Evolutionary conservation across 2,797 vertebrate species (phyloP), one percentile per base, ranked within the genome.

Genomic region (Malacoctenus gilli): DNA sequence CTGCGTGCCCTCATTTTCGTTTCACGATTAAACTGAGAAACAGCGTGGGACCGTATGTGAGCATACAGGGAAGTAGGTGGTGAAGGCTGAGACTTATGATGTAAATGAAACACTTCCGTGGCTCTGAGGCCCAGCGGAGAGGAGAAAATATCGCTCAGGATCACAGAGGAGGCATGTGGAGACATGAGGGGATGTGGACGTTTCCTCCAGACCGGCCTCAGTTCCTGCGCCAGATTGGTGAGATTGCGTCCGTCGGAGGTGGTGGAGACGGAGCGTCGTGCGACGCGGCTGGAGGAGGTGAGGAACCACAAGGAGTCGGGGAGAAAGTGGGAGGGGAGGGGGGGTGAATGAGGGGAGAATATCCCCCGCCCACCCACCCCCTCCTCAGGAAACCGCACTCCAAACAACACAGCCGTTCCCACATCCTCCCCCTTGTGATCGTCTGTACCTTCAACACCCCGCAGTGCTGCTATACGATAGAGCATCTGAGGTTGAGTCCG

Each of bases 371-470:
- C 55, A 47, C 60, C 77, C 70, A 60, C 40, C 62, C 59, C 70
- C 65, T 76, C 61, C 21, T 73, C 82, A 89, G 85, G 87, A 91
- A 89, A 85, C 82, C 79, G 63, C 72, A 84, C 66, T 84, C 68
- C 73, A 88, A 90, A 89, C 83, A 85, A 75, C 70, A 35, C 50
- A 46, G 77, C 18, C 1, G 22, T 46, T 57, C 74, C 79, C 72
- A 86, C 82, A 85, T 83, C 80, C 83, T 84, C 69, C 56, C 28
- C 38, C n/a, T n/a, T n/a, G 52, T 15, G 43, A 73, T 9, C 48
- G 15, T 36, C 42, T 61, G 55, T 74, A 70, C 57, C 68, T 72
- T 58, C 4, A 68, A 25, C 61, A 60, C 56, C 59, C 49, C 19
- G 5, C 15, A 15, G 53, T 44, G 13, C 50, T 40, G 51, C 56